Evolutionary conservation across 2,113 vertebrate species (phyloP), one percentile per base, ranked within the genome.

Genomic region (Poeciliopsis prolifica): DNA sequence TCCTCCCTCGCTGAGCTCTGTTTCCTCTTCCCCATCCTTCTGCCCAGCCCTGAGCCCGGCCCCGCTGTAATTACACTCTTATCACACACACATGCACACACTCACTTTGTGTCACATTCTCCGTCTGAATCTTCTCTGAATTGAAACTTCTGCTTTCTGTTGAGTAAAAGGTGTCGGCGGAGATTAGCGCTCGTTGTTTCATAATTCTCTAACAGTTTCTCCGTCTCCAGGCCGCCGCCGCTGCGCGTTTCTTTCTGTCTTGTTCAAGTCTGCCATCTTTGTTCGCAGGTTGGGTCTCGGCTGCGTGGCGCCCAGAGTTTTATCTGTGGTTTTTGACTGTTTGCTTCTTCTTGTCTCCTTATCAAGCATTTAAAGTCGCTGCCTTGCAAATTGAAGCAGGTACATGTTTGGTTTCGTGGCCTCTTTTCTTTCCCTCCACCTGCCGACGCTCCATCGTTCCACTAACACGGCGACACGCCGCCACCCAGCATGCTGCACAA

Each of bases 381-480:
- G 92, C 94, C 94, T 95, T 93, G 86, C 95, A 96, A 91, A 94
- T 91, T 89, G 73, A 96, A 96, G 91, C 93, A 97, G 97, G 96
- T 97, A 97, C 94, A 93, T 87, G 74, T 86, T 84, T 84, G 68
- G 66, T 81, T 80, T 86, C 86, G 78, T 82, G 75, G 68, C 51
- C 73, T 61, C 75, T 77, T 68, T 17, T 76, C 54, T 78, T n/a
- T 61, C 42, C 5, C 35, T 78, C 69, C 64, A 74, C 62, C 51
- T 60, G 22, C 22, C 33, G 72, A 75, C 48, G 15, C 54, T 63
- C 72, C 70, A 75, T 82, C 30, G 40, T 75, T 86, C 75, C 78
- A 54, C 79, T 83, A 80, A 78, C 76, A 62, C 73, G 60, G 17
- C 2, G 9, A 65, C 35, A 26, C 44, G 15, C 15, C 24, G 19